Base-by-base conservation (phyloP, 2,888 invertebrate genomes). In the Eristalis tenax region DNA sequence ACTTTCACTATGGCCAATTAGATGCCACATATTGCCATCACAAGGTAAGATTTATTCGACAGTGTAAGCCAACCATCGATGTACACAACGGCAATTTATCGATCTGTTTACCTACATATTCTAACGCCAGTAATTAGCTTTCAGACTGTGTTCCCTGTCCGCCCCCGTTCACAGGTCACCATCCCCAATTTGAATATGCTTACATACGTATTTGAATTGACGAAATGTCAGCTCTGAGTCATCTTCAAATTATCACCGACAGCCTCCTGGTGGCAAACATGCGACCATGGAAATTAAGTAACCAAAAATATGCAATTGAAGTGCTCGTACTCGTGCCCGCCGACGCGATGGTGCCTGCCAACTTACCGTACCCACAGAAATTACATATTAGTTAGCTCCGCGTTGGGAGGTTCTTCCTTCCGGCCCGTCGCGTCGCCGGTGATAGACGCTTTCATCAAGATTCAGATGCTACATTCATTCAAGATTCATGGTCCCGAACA, bases 301-400 rank as follows among this genome's bases (percentile, higher is more conserved):
- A 18, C 18, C 50, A 50, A 50, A 50, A 50, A 50, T 50, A 50
- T 50, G n/a, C 50, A 50, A 18, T 50, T 50, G 50, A 50, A 50
- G 1, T 6, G n/a, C 8, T n/a, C 18, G 18, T 10, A 18, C 50
- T 18, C 50, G 50, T 18, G 18, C 50, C 50, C 8, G 50, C 18
- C 8, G n/a, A 50, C 32, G 50, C 15, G 43, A 15, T 1, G 50
- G 38, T 38, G 11, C 10, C n/a, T 40, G 5, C 43, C n/a, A 50
- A 50, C 43, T 6, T 5, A 50, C 18, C 43, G n/a, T 18, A 18
- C 75, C 66, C 78, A 35, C 56, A 69, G 43, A 82, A 82, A 78
- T 86, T 78, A 82, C 74, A 86, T 82, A 71, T 82, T 82, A 74
- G 43, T 68, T 68, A 75, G 74, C 69, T 70, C 59, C 78, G 50